Evolutionary conservation across 2,888 invertebrate genomes (phyloP), one percentile per base, ranked within the genome.

Genomic region (Trissolcus brochymenae): DNA sequence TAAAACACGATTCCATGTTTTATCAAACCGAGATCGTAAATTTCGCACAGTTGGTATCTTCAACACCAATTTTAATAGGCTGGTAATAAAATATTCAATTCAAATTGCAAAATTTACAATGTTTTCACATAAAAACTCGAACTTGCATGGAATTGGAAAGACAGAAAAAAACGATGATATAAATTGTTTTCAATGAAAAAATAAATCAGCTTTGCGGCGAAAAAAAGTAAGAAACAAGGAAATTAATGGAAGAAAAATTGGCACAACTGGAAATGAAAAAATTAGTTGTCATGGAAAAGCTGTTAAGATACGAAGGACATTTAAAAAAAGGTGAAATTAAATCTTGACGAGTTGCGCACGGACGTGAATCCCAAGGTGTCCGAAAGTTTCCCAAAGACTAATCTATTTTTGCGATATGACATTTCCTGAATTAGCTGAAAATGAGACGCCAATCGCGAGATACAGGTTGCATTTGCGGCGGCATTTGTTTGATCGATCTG

Each of bases 381-480:
- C 17, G 17, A 49, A 60, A 66, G 55, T 70, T 68, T 60, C 25
- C 60, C 17, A 13, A 66, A 71, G 61, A 49, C 62, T 62, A 66
- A 76, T 76, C 60, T 71, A 67, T 76, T 76, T 67, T 25, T 25
- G 59, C 55, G 55, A 71, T 46, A 51, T 66, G 76, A 67, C 72
- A 67, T 72, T 72, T 54, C 41, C 46, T 50, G 59, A 72, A 72
- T 76, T 64, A 72, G 72, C 57, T 62, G 57, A 74, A 62, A 67
- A 67, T 57, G 57, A 74, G 67, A 67, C 49, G 67, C 57, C 19
- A 62, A 50, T 17, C 25, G 49, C 46, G 65, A 64, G 61, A 68
- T 25, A 50, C 35, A 40, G 35, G 13, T n/a, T 19, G 19, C 9
- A 51, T 6, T 16, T 50, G 53, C 54, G 73, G 1, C 29, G 7